Evolutionary conservation across 1,140 invertebrate genomes (phyloP).

Genomic region (Belonocnema kinseyi): DNA sequence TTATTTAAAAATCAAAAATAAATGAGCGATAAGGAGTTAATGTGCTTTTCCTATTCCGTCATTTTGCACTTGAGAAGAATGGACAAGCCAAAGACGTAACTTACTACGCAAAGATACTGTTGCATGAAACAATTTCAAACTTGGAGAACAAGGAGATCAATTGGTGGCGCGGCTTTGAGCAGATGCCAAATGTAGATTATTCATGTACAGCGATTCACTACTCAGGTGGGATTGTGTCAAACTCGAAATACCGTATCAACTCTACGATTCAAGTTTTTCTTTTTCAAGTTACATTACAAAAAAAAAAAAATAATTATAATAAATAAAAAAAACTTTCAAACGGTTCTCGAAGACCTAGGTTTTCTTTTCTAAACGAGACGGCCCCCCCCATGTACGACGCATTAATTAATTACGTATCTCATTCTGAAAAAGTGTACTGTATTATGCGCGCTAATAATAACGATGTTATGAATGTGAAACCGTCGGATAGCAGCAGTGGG

Average conservation of each 20-base stretch:
- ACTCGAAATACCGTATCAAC: constrained; percentile 32
- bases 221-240: constrained; percentile 33
- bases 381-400: constrained; percentile 42
- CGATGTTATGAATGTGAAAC: constrained; percentile 55
- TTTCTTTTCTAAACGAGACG: constrained; percentile 48
- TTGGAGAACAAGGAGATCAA: constrained; percentile 18
- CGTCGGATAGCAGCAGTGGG: constrained; percentile 67
- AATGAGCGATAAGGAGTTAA: not conserved
- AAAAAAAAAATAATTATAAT: too few relatives aligned
- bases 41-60: not conserved
- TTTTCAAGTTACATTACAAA: too few relatives aligned
- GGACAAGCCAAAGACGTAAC: constrained; percentile 24
- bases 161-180: not conserved
- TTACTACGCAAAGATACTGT: constrained; percentile 30
- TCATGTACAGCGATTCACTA: constrained; percentile 46
- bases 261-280: constrained; percentile 40
- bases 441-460: constrained; percentile 70
- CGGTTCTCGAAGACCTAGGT: constrained; percentile 32
- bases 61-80: constrained; percentile 13
- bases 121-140: constrained; percentile 13
- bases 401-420: constrained; percentile 45
- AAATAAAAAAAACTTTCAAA: too few relatives aligned
- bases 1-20: not conserved
- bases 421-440: constrained; percentile 63
- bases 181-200: constrained; percentile 30